Base-by-base conservation (phyloP, 2,113 vertebrate genomes). In the Trichomycterus rosablanca region DNA sequence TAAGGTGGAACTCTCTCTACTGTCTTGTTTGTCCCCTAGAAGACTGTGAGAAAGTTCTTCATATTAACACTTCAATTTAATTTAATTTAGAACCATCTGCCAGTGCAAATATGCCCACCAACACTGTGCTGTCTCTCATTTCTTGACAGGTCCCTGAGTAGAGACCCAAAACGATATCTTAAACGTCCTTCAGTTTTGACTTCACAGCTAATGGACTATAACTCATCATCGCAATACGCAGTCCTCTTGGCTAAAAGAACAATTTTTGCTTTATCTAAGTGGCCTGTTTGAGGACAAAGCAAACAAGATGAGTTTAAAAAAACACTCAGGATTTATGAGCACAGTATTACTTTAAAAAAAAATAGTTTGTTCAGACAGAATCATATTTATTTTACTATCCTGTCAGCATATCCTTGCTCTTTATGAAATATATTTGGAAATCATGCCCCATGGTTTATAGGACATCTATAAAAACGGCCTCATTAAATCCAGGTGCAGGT, bases 21-120 rank as follows among this genome's bases (percentile, higher is more conserved):
- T 50, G 34, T 64, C 7, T 18, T 53, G 15, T 20, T 48, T 14
- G 46, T 30, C 18, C 62, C 63, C 50, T 64, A 70, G 70, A 67
- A 67, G 70, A 67, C 44, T 24, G 22, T 40, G 58, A 54, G 52
- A 74, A 67, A 70, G 67, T 67, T 70, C 57, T 62, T 67, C 59
- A 63, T 67, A 70, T 74, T 67, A 74, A 70, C 72, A 64, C 63
- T 67, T 63, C 67, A 67, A 67, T 74, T 56, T 67, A 70, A 74
- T 70, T 74, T 63, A 70, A 60, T 74, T 70, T 62, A 40, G 51
- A 67, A 63, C 72, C 72, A 70, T 74, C 72, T 74, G 72, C 63
- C 52, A 67, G 49, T 63, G 63, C 52, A 66, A 67, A 66, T 53
- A 70, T 59, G 42, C 59, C 59, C 67, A 59, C 58, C 48, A 57